Percentiles rank a stretch among this genome's conserved stretches.
These are phyloP conservation scores for Pseudanteris insignis DNA, from an alignment of 2,888 invertebrate species.

Conservation along the genomic window DNA sequence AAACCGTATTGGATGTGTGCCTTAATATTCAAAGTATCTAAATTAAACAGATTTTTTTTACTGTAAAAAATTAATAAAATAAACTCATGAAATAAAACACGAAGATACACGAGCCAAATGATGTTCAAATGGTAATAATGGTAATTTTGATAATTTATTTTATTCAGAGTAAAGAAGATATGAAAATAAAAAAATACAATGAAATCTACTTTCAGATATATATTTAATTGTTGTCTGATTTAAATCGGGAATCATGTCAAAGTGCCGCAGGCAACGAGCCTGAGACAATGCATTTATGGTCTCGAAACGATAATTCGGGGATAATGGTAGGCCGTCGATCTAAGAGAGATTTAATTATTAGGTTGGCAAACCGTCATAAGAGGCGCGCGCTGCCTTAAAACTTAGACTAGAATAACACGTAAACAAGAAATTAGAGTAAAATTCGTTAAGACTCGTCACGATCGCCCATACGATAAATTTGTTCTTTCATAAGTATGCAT, in stretches of 20 bases:
- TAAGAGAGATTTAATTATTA: conserved; percentile 61
- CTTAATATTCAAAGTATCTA: too few species aligned
- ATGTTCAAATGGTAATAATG: too few species aligned
- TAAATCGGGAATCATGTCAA: conserved; percentile 52
- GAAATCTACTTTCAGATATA: too few species aligned
- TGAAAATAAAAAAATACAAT: too few species aligned
- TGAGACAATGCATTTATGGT: conserved; percentile 41
- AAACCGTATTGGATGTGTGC: too few species aligned
- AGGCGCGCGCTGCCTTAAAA: conserved; percentile 43
- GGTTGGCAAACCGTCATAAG: conserved; percentile 59
- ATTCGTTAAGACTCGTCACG: conserved; percentile 36
- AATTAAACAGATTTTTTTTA: too few species aligned
- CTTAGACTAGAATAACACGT: conserved; percentile 50
- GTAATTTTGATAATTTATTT: too few species aligned
- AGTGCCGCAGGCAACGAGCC: conserved; percentile 44
- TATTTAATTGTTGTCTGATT: conserved; percentile 53
- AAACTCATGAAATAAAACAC: too few species aligned
- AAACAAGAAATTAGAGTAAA: conserved; percentile 40
- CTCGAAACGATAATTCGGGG: conserved; percentile 60
- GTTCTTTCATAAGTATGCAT: too few species aligned
- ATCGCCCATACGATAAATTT: conserved; percentile 22
- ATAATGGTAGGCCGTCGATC: conserved; percentile 60
- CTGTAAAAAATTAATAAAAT: too few species aligned
- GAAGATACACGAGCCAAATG: too few species aligned
- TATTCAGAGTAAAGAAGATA: too few species aligned